Evolutionary conservation across 2,113 vertebrate species (phyloP).

Genomic region (Nematolebias whitei): DNA sequence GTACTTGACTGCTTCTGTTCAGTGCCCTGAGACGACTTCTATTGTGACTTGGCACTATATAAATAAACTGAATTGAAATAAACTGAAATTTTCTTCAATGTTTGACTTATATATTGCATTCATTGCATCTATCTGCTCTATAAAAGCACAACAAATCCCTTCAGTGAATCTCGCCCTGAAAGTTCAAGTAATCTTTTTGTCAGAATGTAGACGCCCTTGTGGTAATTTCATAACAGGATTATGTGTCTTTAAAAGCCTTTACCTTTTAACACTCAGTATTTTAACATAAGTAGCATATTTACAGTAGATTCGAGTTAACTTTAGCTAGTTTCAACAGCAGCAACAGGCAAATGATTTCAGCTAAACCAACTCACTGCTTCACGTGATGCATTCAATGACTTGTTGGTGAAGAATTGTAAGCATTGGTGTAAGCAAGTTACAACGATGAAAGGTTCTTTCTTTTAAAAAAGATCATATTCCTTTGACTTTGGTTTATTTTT

Average conservation of each 20-base stretch:
- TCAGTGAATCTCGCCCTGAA: background rate
- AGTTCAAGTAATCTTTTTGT: no score
- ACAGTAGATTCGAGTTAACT: no score
- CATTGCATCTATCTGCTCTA: constrained; percentile 10
- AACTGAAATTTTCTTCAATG: no score
- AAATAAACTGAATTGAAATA: no score
- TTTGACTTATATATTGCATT: background rate
- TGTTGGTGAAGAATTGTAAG: background rate
- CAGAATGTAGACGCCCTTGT: no score
- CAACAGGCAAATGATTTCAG: background rate
- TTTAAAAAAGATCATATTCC: constrained; percentile 20
- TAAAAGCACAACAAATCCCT: constrained; percentile 8
- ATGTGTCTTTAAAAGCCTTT: constrained; percentile 19
- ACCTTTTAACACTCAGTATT: background rate
- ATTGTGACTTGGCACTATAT: no score
- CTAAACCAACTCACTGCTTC: background rate
- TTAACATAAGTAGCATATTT: background rate
- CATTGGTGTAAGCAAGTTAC: no score
- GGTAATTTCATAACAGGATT: constrained; percentile 32
- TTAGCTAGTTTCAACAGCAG: background rate
- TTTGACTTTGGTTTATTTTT: constrained; percentile 78
- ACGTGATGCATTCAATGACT: background rate
- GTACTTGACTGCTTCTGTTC: no score
- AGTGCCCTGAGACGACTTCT: no score
- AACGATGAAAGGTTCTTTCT: background rate